Conservation (phyloP, 2,888 invertebrate species). For the Galerucella nymphaeae region DNA sequence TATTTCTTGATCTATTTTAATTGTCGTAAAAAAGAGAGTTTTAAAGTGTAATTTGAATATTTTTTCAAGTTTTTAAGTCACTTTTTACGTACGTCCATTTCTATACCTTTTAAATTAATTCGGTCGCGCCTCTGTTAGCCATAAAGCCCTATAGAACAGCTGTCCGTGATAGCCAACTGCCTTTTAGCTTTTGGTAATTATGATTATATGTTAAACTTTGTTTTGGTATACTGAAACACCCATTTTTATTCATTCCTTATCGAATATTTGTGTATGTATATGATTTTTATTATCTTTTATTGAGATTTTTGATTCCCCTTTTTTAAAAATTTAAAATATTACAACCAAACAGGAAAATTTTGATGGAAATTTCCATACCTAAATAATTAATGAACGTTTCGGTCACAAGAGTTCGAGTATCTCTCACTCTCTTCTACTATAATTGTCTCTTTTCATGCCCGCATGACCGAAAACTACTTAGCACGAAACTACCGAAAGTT, state of each 20-base stretch:
- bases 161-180: constrained; percentile 65
- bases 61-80: too few species aligned
- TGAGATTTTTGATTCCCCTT: background rate
- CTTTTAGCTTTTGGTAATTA: constrained; percentile 61
- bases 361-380: background rate
- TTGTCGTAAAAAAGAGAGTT: too few species aligned
- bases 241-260: constrained; percentile 48
- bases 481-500: constrained; percentile 20
- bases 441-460: constrained; percentile 1
- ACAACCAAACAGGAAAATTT: too few species aligned
- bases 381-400: constrained; percentile 32
- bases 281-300: constrained; percentile 41
- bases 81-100: background rate
- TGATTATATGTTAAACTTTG: constrained; percentile 53
- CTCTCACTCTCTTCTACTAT: constrained; percentile 3
- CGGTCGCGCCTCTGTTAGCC: constrained; percentile 35
- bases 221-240: constrained; percentile 49
- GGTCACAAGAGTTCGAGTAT: constrained; percentile 24
- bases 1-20: too few species aligned
- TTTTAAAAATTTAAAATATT: too few species aligned
- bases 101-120: constrained; percentile 1
- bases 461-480: constrained; percentile 30
- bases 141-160: constrained; percentile 57
- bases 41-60: too few species aligned
- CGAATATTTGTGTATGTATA: constrained; percentile 35